Evolutionary conservation across 2,888 invertebrate species (phyloP).

Genomic region (Callimorpha dominula): DNA sequence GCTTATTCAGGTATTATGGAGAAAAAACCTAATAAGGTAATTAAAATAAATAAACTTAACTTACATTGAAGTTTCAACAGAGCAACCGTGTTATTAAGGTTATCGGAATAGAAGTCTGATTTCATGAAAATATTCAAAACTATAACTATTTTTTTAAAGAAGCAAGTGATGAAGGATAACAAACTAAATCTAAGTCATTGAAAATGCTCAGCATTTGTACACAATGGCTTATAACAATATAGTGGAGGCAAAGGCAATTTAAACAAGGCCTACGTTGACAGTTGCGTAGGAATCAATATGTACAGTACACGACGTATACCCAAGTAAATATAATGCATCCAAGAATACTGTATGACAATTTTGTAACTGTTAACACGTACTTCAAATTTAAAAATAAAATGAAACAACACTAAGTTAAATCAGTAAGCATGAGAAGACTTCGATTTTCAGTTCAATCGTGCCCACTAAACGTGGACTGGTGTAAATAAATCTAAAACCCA

Average conservation of each 20-base stretch:
- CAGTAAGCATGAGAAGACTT: conserved; percentile 33
- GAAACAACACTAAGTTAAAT: conserved; percentile 35
- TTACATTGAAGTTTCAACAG: conserved; percentile 21
- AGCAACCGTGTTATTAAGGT: neutral
- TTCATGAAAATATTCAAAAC: neutral
- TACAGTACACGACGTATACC: conserved; percentile 25
- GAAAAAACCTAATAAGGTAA: conserved; percentile 59
- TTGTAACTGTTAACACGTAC: neutral
- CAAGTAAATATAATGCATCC: conserved; percentile 60
- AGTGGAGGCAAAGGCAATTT: conserved; percentile 75
- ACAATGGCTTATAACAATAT: conserved; percentile 72
- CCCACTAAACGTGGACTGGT: conserved; percentile 52
- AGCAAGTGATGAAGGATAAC: conserved; percentile 42
- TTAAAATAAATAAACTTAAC: conserved; percentile 36
- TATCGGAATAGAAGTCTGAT: neutral
- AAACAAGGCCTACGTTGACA: conserved; percentile 64
- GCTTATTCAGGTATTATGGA: conserved; percentile 61
- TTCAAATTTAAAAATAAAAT: neutral
- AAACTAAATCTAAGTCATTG: conserved; percentile 67
- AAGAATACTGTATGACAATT: conserved; percentile 22
- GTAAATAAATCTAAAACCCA: conserved; percentile 68
- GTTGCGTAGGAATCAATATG: conserved; percentile 34
- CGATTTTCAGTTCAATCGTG: conserved; percentile 49
- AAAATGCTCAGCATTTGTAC: conserved; percentile 69
- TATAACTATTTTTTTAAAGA: neutral